A percentile compares a stretch with the other conserved stretches of the same genome.
These are phyloP conservation scores for Atherinomorus stipes DNA, from an alignment of 2,113 vertebrate species.

Conservation along the genomic window DNA sequence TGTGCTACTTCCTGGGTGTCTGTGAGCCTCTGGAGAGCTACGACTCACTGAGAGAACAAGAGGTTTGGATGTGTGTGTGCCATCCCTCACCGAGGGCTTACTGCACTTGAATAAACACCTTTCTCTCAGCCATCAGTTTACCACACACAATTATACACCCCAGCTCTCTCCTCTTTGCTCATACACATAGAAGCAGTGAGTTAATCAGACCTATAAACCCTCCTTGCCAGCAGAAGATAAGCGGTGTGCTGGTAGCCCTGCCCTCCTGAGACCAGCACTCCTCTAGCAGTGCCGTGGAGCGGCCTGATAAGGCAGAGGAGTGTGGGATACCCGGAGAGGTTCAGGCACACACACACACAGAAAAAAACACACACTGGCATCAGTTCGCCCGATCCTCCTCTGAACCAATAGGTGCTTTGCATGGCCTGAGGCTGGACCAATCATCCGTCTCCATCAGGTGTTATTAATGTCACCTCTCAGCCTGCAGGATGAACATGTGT, in stretches of 20 bases:
- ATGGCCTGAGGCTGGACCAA: constrained; percentile 70
- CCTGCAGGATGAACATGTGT: constrained; percentile 52
- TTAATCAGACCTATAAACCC: constrained; percentile 81
- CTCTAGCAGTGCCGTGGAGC: constrained; percentile 77
- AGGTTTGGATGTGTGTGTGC: constrained; percentile 29
- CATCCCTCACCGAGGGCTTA: constrained; percentile 33
- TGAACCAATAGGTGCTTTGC: constrained; percentile 56
- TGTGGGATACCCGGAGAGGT: constrained; percentile 68
- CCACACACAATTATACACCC: constrained; percentile 41
- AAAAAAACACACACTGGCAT: constrained; percentile 43
- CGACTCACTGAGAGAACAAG: constrained; percentile 26
- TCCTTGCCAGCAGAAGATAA: constrained; percentile 82
- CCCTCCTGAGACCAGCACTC: constrained; percentile 80
- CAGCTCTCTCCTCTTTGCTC: constrained; percentile 57
- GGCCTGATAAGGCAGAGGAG: constrained; percentile 81
- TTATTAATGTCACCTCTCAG: constrained; percentile 73
- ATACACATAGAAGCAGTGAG: constrained; percentile 57
- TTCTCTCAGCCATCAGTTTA: constrained; percentile 36
- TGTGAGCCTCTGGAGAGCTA: constrained; percentile 43
- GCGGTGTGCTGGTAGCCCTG: constrained; percentile 72
- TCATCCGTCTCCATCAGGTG: constrained; percentile 62
- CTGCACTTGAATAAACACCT: constrained; percentile 57
- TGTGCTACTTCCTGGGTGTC: constrained; percentile 46
- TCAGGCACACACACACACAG: constrained; percentile 34
- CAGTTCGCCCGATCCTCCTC: constrained; percentile 49